Evolutionary conservation across 2,113 vertebrate species (phyloP), one percentile per base, ranked within the genome.

Genomic region (Orthonyx spaldingii): DNA sequence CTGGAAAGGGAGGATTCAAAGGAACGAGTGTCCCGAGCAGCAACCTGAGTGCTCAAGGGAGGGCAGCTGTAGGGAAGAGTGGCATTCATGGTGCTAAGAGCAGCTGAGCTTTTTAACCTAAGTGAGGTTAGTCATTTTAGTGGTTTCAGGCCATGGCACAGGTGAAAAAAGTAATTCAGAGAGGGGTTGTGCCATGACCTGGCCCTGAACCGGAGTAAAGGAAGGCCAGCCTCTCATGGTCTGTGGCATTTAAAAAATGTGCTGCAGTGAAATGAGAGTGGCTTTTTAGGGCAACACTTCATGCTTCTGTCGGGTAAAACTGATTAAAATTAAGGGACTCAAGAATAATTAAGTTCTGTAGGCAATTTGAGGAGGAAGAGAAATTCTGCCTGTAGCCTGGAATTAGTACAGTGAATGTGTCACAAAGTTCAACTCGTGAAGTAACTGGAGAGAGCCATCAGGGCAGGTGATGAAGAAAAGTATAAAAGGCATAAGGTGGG

Each of bases 401-500:
- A 39, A 30, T 5, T 66, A 7, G 26, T 12, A 18, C 13, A 46
- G 11, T 24, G 16, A 37, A 5, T 1, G 3, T 20, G 15, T 23
- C 26, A 30, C 7, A 8, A 6, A 59, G 26, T 20, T 70, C 27
- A 68, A 5, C 6, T 16, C 4, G 0, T 21, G 64, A 68, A 47
- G 32, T 13, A 61, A 21, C 15, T 9, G 47, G 23, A 32, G 9
- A 33, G 13, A 30, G 50, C 7, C 18, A 16, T 14, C 5, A 4
- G 39, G 46, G 32, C 59, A 39, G n/a, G 28, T 63, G 44, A 8
- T 26, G 13, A 3, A n/a, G n/a, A n/a, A n/a, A n/a, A 44, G 15
- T 14, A 9, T 2, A 18, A 32, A 46, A n/a, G 47, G 5, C 1
- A 0, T 1, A 30, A 56, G 27, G 15, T 47, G n/a, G 30, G 20